Conservation (phyloP, 2,797 vertebrate species). For the Toxotes lorentzi region DNA sequence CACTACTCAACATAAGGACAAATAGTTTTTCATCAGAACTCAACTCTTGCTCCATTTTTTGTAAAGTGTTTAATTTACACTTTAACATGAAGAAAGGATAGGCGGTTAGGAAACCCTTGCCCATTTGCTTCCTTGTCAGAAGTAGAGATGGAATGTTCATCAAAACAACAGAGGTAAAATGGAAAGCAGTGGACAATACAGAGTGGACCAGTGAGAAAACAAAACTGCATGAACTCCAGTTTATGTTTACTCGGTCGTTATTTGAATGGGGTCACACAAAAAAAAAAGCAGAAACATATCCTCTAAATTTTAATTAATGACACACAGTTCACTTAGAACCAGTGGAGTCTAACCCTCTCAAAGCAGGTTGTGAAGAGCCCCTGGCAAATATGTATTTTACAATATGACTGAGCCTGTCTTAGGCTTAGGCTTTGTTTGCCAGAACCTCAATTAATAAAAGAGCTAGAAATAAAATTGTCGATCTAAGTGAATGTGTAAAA, state of each 20-base stretch:
- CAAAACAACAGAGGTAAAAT: background rate
- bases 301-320: background rate
- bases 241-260: background rate
- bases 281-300: background rate
- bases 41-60: background rate
- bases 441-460: background rate
- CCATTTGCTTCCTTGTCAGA: background rate
- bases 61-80: background rate
- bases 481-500: background rate
- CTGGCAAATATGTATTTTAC: background rate
- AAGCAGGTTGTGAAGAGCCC: background rate
- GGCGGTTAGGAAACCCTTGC: background rate
- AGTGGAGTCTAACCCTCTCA: background rate
- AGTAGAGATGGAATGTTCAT: background rate
- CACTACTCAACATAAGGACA: slow-evolving; percentile 23
- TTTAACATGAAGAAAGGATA: background rate
- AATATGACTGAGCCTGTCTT: background rate
- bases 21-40: slow-evolving; percentile 2
- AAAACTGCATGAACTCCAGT: background rate
- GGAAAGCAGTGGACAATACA: background rate
- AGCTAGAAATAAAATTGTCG: no score
- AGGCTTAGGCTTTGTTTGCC: background rate
- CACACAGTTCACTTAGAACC: background rate
- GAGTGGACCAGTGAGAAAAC: background rate
- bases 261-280: background rate